Conservation (phyloP, 2,113 vertebrate genomes). For the Pseudopodoces humilis region DNA sequence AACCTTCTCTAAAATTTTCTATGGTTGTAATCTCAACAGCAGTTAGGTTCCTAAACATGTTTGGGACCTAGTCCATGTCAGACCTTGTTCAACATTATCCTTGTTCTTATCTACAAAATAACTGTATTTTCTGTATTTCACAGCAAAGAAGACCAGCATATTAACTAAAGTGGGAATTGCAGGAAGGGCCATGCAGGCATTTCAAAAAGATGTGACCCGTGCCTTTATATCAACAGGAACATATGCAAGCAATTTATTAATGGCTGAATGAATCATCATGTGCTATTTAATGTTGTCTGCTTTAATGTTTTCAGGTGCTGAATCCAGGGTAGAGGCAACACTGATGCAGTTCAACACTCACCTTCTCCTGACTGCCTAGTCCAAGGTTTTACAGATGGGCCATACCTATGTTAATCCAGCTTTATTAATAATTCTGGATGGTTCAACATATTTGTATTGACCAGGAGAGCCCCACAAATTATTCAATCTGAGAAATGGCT, state of each 20-base stretch:
- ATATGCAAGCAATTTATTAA: not conserved
- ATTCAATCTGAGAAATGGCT: not conserved
- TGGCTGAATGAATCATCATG: not conserved
- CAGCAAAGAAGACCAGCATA: not conserved
- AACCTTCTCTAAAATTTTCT: not conserved
- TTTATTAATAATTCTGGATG: not conserved
- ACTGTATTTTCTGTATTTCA: not conserved
- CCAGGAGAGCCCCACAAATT: not conserved
- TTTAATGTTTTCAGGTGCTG: not conserved
- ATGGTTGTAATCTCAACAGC: not conserved
- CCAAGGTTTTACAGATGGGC: not conserved
- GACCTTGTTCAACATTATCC: not conserved
- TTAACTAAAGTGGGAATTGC: not conserved
- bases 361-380: not conserved
- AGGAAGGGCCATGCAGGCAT: not conserved
- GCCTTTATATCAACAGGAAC: not conserved
- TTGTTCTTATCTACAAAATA: not conserved
- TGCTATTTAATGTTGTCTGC: not conserved
- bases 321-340: not conserved
- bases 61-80: not conserved
- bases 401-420: not conserved
- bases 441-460: not conserved
- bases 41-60: not conserved
- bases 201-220: not conserved
- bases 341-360: not conserved